Percentiles rank a stretch among this genome's conserved stretches.
phyloP scores from a whole-genome alignment of 2,113 vertebrate genomes.

The Campylorhamphus procurvoides region DNA sequence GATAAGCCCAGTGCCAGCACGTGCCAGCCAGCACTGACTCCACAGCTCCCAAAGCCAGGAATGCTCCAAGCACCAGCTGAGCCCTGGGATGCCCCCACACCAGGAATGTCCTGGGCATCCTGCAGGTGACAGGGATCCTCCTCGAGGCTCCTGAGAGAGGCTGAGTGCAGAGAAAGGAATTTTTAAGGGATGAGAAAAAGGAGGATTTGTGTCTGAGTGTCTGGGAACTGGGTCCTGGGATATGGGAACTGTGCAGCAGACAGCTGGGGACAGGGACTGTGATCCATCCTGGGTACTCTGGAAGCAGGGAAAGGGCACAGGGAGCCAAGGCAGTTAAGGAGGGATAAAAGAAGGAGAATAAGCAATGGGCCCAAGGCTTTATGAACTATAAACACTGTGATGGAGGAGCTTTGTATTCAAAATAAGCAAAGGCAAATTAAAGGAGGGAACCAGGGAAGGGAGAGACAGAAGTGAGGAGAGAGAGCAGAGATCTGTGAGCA shows the following conservation, averaged over 20 bases:
- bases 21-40: background rate
- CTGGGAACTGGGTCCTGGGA: background rate
- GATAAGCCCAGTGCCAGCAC: background rate
- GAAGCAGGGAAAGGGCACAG: conserved; percentile 21
- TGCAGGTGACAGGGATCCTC: background rate
- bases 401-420: conserved; percentile 35
- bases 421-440: conserved; percentile 61
- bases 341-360: background rate
- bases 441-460: background rate
- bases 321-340: background rate
- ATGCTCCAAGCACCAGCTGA: background rate
- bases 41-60: background rate
- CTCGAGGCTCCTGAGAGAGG: background rate
- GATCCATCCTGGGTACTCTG: background rate
- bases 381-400: conserved; percentile 45
- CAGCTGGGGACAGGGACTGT: conserved; percentile 15
- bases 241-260: background rate
- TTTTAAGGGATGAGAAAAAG: background rate
- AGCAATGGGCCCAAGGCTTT: conserved; percentile 37
- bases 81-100: fast-evolving
- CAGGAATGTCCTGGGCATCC: fast-evolving
- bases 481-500: background rate
- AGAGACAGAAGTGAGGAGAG: background rate
- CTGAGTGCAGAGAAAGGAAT: background rate
- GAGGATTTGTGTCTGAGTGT: background rate